phyloP scores from a whole-genome alignment of 2,113 vertebrate species.

The Pedionomus torquatus region DNA sequence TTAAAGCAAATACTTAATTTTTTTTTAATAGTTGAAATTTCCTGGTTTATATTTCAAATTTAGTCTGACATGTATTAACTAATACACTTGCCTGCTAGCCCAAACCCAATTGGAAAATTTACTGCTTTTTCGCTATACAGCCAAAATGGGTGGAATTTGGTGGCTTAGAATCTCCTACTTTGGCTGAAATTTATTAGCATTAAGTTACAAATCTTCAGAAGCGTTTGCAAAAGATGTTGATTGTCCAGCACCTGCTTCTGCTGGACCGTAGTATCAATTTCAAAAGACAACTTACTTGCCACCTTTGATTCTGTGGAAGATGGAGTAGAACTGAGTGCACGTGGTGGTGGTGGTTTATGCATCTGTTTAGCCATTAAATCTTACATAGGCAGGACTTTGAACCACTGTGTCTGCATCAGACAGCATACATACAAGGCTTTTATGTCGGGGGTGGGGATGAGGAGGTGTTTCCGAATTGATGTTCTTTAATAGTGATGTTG shows the following conservation, averaged over 20 bases:
- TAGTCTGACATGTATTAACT: neutral
- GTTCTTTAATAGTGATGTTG: neutral
- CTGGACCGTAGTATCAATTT: neutral
- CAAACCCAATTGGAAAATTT: neutral
- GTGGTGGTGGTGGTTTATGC: neutral
- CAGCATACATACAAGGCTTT: neutral
- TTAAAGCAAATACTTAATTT: neutral
- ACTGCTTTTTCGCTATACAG: neutral
- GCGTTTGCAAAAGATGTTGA: neutral
- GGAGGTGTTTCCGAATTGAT: neutral
- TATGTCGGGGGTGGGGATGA: accelerated
- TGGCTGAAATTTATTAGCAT: neutral
- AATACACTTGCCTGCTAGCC: neutral
- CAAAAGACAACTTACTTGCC: neutral
- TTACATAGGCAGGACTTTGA: neutral
- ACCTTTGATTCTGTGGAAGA: neutral
- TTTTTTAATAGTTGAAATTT: neutral
- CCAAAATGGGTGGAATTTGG: neutral
- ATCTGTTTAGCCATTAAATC: neutral
- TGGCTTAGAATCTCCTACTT: neutral
- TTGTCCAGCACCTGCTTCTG: neutral
- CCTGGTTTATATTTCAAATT: neutral
- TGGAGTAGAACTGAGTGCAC: neutral
- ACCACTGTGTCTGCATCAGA: neutral
- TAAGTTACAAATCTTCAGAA: neutral